Conservation (phyloP, 2,888 invertebrate species). For the Heliothis peltigera region DNA sequence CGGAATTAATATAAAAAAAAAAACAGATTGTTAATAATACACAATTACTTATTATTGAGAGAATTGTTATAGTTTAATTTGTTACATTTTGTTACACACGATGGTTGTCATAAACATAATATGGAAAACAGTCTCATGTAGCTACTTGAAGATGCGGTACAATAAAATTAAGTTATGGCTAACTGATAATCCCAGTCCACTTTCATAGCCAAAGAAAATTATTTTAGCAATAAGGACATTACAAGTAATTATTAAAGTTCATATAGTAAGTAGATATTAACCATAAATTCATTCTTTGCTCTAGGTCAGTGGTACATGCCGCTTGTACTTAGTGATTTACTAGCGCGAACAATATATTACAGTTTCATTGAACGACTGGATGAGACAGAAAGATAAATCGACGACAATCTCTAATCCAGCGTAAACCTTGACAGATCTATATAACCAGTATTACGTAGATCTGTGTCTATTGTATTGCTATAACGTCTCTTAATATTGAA, state of each 20-base stretch:
- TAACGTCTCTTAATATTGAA: slow-evolving; percentile 11
- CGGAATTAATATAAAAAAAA: slow-evolving; percentile 26
- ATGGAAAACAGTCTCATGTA: too few species aligned
- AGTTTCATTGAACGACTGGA: slow-evolving; percentile 45
- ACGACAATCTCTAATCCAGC: slow-evolving; percentile 40
- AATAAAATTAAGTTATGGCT: too few species aligned
- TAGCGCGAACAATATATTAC: slow-evolving; percentile 42
- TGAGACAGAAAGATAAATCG: slow-evolving; percentile 45
- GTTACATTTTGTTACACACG: too few species aligned
- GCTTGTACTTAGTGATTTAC: slow-evolving; percentile 31
- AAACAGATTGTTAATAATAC: slow-evolving; percentile 4
- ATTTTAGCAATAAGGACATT: background rate
- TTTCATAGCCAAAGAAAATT: too few species aligned
- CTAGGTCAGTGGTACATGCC: slow-evolving; percentile 6
- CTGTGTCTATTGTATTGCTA: slow-evolving; percentile 8
- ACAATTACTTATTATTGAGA: slow-evolving; percentile 5
- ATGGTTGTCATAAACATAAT: too few species aligned
- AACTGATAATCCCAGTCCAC: too few species aligned
- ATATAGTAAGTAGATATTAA: slow-evolving; percentile 12
- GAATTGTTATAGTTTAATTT: background rate
- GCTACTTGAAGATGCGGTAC: too few species aligned
- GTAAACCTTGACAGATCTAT: slow-evolving; percentile 19
- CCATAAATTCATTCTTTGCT: background rate
- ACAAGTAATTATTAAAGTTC: slow-evolving; percentile 9
- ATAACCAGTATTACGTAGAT: slow-evolving; percentile 12